Base-by-base conservation (phyloP, 2,888 invertebrate genomes). In the Stomorhina lunata region DNA sequence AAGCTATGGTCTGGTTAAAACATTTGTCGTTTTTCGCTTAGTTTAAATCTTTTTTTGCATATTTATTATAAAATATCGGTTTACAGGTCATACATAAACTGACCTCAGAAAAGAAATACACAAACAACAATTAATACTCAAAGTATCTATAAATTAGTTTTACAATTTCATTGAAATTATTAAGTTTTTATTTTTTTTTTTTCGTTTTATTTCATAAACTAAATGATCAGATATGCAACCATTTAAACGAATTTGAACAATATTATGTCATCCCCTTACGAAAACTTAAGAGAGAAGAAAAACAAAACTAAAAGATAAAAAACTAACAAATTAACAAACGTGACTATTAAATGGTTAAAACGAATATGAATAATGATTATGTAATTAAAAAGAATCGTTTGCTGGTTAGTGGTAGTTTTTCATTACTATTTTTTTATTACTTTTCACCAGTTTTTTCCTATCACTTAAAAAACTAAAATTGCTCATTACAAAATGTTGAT, bases 271-370 rank as follows among this genome's bases (percentile, higher is more conserved):
- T 40, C 50, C 57, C 75, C 57, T 55, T n/a, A n/a, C n/a, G n/a
- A n/a, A n/a, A n/a, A 15, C 29, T 37, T n/a, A 29, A 4, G 32
- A 29, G 22, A 45, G 32, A 27, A 66, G n/a, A 68, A 59, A 57
- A 37, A 53, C 3, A 37, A 7, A 20, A 34, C 20, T 15, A 5
- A 5, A 25, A 59, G 25, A 20, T 22, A 2, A 53, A 53, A 2
- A 4, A 34, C 2, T n/a, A 32, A 29, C 48, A 68, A 63, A 57
- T 48, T 29, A 65, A 78, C 9, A 50, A 65, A 72, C 48, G 48
- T 78, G 72, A 71, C 57, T 76, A 71, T 82, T 82, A 79, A 82
- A 79, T 82, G 79, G 32, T 61, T 76, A 66, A 79, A 79, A 73
- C 63, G 61, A 72, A 73, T 57, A 75, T 76, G 71, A 79, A 76